phyloP scores from a whole-genome alignment of 1,140 invertebrate genomes.

The Lucilia sericata region DNA sequence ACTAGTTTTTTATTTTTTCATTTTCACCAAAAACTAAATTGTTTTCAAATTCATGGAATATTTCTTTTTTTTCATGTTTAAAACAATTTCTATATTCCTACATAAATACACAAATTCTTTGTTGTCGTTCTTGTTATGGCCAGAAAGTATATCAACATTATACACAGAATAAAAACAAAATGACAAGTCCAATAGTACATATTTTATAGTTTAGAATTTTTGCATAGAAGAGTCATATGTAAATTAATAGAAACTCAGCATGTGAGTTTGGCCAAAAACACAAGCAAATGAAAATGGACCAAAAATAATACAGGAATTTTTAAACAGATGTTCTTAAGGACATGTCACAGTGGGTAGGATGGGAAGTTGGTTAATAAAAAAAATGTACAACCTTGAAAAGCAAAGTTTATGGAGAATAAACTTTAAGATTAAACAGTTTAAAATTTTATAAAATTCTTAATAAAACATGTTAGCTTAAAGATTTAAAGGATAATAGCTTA shows the following conservation, averaged over 20 bases:
- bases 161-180: not conserved
- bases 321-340: not conserved
- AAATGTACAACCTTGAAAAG: too few relatives aligned
- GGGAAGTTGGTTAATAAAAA: too few relatives aligned
- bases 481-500: too few relatives aligned
- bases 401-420: too few relatives aligned
- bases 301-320: not conserved
- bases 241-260: constrained; percentile 20
- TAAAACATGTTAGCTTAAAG: too few relatives aligned
- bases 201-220: constrained; percentile 6
- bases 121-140: not conserved
- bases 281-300: not conserved
- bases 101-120: not conserved
- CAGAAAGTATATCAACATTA: not conserved
- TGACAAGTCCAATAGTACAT: constrained; percentile 4
- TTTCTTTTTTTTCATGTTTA: not conserved
- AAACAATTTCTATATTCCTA: not conserved
- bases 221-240: not conserved
- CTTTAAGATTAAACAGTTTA: too few relatives aligned
- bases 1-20: not conserved
- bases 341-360: not conserved
- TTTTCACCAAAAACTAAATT: not conserved
- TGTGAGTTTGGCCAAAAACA: not conserved
- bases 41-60: constrained; percentile 4
- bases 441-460: too few relatives aligned